A percentile compares a stretch with the other conserved stretches of the same genome.
phyloP scores from a whole-genome alignment of 2,888 invertebrate genomes.

The Chaitophorus viminalis region DNA sequence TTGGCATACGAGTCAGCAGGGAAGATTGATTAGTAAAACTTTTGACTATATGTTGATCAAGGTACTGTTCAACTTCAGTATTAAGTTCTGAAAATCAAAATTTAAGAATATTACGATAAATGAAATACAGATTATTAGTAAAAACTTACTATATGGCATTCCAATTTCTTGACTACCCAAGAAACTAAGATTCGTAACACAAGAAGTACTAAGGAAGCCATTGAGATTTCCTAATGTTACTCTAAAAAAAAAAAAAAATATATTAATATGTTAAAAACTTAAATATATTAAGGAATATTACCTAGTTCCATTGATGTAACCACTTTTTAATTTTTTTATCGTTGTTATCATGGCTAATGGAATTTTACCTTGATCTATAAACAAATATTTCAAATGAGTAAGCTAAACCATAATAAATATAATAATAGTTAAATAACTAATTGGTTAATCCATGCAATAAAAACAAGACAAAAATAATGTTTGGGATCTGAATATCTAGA shows the following conservation, averaged over 20 bases:
- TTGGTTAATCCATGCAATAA: conserved; percentile 40
- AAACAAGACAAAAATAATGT: conserved; percentile 2
- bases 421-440: not conserved
- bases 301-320: conserved; percentile 97
- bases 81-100: conserved; percentile 73
- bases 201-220: conserved; percentile 96
- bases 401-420: too few relatives aligned
- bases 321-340: conserved; percentile 97
- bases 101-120: not conserved
- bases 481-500: not conserved
- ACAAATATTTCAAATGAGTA: conserved; percentile 52
- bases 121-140: too few relatives aligned
- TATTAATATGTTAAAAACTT: conserved; percentile 31
- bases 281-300: conserved; percentile 64
- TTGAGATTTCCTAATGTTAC: conserved; percentile 94
- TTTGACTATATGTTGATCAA: conserved; percentile 86
- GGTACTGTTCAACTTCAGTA: conserved; percentile 84
- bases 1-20: conserved; percentile 72
- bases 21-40: conserved; percentile 80
- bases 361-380: conserved; percentile 87
- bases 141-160: conserved; percentile 79
- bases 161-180: conserved; percentile 93
- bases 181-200: conserved; percentile 96
- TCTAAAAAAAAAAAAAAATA: conserved; percentile 68
- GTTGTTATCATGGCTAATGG: conserved; percentile 96